phyloP scores from a whole-genome alignment of 2,888 invertebrate genomes.

The Apodemia zela region DNA sequence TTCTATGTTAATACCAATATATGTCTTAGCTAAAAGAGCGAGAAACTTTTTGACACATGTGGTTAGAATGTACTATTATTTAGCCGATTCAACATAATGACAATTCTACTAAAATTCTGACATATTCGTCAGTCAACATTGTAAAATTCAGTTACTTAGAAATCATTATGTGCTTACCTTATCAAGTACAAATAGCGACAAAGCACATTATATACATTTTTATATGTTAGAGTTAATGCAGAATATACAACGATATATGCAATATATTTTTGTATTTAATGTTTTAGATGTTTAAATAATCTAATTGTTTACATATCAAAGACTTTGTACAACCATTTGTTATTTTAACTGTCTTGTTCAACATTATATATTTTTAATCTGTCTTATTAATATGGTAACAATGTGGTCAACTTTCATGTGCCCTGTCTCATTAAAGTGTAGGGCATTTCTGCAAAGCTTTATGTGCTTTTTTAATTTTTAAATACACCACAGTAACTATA shows the following conservation, averaged over 20 bases:
- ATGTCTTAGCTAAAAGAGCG: no score
- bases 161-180: slow-evolving; percentile 42
- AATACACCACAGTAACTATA: no score
- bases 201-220: slow-evolving; percentile 38
- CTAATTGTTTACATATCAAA: slow-evolving; percentile 61
- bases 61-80: no score
- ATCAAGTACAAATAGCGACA: slow-evolving; percentile 51
- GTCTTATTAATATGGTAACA: slow-evolving; percentile 36
- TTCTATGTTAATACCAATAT: no score
- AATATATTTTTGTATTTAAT: slow-evolving; percentile 64
- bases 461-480: neutral
- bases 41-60: no score
- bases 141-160: neutral
- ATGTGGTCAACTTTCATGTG: neutral
- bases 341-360: slow-evolving; percentile 38
- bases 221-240: slow-evolving; percentile 53
- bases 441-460: neutral
- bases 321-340: slow-evolving; percentile 42
- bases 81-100: no score
- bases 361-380: slow-evolving; percentile 44
- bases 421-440: neutral
- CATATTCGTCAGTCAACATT: neutral
- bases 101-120: neutral
- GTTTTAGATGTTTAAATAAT: slow-evolving; percentile 51
- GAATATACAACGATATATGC: slow-evolving; percentile 68